These are phyloP conservation scores for Thinocorus orbignyianus DNA, from an alignment of 2,113 vertebrate genomes.

Conservation along the genomic window DNA sequence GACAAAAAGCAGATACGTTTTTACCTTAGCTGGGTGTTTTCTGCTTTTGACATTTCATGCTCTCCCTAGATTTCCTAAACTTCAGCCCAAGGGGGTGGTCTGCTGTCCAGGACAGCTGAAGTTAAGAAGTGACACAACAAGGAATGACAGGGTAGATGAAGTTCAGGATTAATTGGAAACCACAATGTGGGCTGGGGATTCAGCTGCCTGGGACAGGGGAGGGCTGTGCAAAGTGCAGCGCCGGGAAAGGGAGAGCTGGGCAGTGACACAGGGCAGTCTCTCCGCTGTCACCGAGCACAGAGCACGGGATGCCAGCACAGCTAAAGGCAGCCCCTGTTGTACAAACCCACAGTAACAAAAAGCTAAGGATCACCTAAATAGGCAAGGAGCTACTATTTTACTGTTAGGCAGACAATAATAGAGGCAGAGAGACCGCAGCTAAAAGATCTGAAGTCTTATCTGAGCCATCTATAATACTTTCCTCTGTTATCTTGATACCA, in stretches of 20 bases:
- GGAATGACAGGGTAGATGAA: accelerated
- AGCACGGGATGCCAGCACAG: background rate
- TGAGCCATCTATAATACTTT: background rate
- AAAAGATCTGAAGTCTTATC: background rate
- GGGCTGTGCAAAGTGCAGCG: background rate
- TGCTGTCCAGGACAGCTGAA: background rate
- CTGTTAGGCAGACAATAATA: background rate
- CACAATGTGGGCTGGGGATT: background rate
- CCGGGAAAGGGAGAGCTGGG: background rate
- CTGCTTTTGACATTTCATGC: background rate
- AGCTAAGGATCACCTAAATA: background rate
- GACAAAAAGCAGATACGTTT: background rate
- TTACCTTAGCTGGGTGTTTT: background rate
- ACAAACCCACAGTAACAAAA: background rate
- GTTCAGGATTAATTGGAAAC: background rate
- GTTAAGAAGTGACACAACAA: background rate
- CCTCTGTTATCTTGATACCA: background rate
- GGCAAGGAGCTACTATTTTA: background rate
- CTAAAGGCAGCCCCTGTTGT: background rate
- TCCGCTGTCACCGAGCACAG: background rate
- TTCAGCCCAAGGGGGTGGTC: background rate
- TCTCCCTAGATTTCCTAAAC: background rate
- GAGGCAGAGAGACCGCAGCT: background rate
- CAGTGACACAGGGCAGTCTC: background rate
- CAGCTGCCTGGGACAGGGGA: background rate